Base-by-base conservation (phyloP, 2,797 vertebrate genomes). In the Cossypha caffra region DNA sequence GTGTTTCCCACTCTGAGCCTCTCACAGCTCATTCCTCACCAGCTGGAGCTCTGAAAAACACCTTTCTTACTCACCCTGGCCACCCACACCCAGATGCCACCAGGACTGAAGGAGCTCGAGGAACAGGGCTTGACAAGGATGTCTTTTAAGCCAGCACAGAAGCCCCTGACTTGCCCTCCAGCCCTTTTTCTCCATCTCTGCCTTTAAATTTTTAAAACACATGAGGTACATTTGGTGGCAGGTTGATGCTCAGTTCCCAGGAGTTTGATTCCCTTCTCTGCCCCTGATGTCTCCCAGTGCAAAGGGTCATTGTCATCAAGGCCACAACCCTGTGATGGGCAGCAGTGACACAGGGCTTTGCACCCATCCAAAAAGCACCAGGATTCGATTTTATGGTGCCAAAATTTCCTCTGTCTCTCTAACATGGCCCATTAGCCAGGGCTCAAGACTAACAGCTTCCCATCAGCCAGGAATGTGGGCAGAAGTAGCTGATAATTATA, bases 61-160 rank as follows among this genome's bases (percentile, higher is more conserved):
- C 95, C 87, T 91, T 88, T 26, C 37, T 88, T 80, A 94, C 87
- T 91, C 96, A 97, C 33, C 25, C 1, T 59, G 48, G 16, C 94
- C 80, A 76, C 96, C 95, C 87, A 94, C 94, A 42, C 16, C 17
- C 93, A 95, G 87, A 84, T 96, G 94, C 59, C 57, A 66, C 37
- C 19, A 5, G 37, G 37, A 6, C 47, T 28, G 31, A 13, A 29
- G 89, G 16, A 69, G 14, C 10, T 42, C 1, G 2, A 50, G 66
- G 63, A 78, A 67, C 21, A 31, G 16, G 23, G 20, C 2, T 3
- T 45, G 57, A 47, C 33, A 61, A 64, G 16, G 11, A 8, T 1
- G 18, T 1, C 33, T 38, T 74, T 85, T 16, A 12, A n/a, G 7
- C 38, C 26, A 58, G 6, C 29, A 25, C 7, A 28, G 7, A 61